Conservation (phyloP, 2,113 vertebrate genomes). For the Indicator indicator region DNA sequence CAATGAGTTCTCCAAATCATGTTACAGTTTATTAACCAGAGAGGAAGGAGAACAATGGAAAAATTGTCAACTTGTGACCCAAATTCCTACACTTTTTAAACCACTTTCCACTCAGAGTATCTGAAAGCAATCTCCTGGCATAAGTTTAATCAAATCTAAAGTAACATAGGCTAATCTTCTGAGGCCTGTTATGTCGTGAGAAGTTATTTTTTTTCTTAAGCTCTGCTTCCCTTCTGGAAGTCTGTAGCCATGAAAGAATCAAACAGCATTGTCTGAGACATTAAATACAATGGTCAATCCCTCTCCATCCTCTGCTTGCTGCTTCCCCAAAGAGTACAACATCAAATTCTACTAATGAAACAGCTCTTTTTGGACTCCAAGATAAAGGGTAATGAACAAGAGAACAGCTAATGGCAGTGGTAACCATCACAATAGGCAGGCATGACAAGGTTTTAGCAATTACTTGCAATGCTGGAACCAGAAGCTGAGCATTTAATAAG, state of each 20-base stretch:
- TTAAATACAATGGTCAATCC: not conserved
- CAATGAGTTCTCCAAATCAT: not conserved
- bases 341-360: not conserved
- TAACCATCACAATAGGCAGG: not conserved
- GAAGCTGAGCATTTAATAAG: not conserved
- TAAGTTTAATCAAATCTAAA: slow-evolving; percentile 63
- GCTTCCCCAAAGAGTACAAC: not conserved
- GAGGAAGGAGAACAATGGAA: not conserved
- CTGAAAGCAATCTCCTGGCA: slow-evolving; percentile 56
- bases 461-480: not conserved
- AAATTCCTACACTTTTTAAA: slow-evolving; percentile 31
- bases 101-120: slow-evolving; percentile 10
- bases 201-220: slow-evolving; percentile 49
- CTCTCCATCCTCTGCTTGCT: not conserved
- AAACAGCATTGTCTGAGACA: not conserved
- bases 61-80: not conserved
- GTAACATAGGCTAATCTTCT: slow-evolving; percentile 33
- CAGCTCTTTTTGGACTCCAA: not conserved
- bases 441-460: not conserved
- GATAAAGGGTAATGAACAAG: not conserved
- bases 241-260: slow-evolving; percentile 21
- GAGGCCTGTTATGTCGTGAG: slow-evolving; percentile 16
- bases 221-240: slow-evolving; percentile 23
- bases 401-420: not conserved
- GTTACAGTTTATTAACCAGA: not conserved